phyloP scores from a whole-genome alignment of 2,113 vertebrate genomes.

The Lepus europaeus region DNA sequence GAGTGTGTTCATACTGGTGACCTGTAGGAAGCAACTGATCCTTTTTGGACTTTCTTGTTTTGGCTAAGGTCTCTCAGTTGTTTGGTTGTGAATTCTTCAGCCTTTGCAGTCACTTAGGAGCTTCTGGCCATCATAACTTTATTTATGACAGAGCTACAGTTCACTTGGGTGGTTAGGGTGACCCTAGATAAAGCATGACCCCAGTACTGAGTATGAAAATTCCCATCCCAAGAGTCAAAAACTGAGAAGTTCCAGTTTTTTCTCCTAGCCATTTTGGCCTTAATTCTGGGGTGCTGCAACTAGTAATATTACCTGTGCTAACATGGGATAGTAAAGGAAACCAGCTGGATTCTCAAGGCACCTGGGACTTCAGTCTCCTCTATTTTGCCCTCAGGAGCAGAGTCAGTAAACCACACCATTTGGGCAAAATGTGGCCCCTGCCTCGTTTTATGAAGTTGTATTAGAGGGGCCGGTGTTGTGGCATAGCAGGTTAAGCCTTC shows the following conservation, averaged over 20 bases:
- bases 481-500: no score
- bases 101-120: not conserved
- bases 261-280: slow-evolving; percentile 8
- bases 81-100: slow-evolving; percentile 13
- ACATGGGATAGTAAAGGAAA: slow-evolving; percentile 21
- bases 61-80: not conserved
- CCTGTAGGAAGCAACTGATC: not conserved
- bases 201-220: slow-evolving; percentile 9
- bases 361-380: not conserved
- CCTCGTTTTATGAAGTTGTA: slow-evolving; percentile 60
- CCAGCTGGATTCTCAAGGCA: slow-evolving; percentile 43
- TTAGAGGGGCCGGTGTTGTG: not conserved
- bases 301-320: not conserved
- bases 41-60: slow-evolving; percentile 37
- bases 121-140: not conserved
- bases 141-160: not conserved
- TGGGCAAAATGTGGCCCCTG: not conserved
- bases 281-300: slow-evolving; percentile 29
- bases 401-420: not conserved
- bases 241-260: not conserved
- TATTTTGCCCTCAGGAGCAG: not conserved
- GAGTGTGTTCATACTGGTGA: not conserved
- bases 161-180: not conserved
- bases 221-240: slow-evolving; percentile 41
- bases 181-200: not conserved